Conservation (phyloP, 2,113 vertebrate species). For the Phrynocephalus versicolor region DNA sequence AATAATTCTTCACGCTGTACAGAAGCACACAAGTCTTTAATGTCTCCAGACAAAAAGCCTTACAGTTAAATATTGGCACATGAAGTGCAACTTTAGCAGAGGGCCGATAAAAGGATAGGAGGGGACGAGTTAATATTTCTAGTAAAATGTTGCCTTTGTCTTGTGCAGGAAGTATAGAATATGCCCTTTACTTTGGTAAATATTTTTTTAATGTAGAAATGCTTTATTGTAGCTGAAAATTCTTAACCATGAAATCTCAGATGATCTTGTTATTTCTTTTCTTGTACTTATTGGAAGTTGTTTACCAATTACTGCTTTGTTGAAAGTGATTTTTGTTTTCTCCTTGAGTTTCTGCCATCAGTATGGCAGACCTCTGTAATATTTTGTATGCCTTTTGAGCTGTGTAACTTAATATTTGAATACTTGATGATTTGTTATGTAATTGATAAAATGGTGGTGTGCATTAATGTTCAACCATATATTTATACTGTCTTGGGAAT, state of each 20-base stretch:
- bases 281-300: slow-evolving; percentile 81
- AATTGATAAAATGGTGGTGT: slow-evolving; percentile 92
- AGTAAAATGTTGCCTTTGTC: slow-evolving; percentile 91
- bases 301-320: slow-evolving; percentile 93
- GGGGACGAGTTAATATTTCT: slow-evolving; percentile 85
- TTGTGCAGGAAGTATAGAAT: slow-evolving; percentile 88
- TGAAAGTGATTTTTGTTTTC: slow-evolving; percentile 79
- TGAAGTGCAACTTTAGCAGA: slow-evolving; percentile 74
- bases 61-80: slow-evolving; percentile 85
- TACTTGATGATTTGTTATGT: slow-evolving; percentile 98
- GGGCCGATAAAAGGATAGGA: slow-evolving; percentile 76
- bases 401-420: slow-evolving; percentile 97
- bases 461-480: slow-evolving; percentile 96
- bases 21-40: slow-evolving; percentile 83
- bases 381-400: slow-evolving; percentile 99
- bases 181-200: slow-evolving; percentile 85
- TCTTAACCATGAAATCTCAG: slow-evolving; percentile 83
- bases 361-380: slow-evolving; percentile 89
- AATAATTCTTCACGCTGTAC: slow-evolving; percentile 69
- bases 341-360: slow-evolving; percentile 83
- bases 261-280: slow-evolving; percentile 81
- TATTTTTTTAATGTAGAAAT: slow-evolving; percentile 86
- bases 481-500: slow-evolving; percentile 99
- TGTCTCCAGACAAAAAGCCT: slow-evolving; percentile 88
- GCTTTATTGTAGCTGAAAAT: slow-evolving; percentile 83